Percentiles rank a stretch among this genome's conserved stretches.
Conservation (phyloP, 2,113 vertebrate species). For the Rhinichthys klamathensis region DNA sequence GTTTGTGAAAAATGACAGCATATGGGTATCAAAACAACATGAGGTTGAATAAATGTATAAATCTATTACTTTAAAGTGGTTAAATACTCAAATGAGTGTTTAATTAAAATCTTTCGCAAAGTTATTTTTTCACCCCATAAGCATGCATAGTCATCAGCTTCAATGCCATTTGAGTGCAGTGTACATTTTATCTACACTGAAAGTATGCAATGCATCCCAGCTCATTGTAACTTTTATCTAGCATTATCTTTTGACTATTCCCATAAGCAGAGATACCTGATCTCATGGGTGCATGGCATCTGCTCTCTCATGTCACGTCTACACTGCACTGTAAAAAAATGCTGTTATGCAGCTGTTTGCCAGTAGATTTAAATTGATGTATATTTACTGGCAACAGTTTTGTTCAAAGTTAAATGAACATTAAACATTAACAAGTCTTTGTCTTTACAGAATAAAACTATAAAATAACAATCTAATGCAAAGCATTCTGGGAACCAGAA, state of each 20-base stretch:
- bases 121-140: not conserved
- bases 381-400: no score
- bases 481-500: no score
- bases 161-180: not conserved
- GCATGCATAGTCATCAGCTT: not conserved
- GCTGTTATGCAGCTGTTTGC: no score
- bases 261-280: not conserved
- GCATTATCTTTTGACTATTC: not conserved
- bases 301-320: not conserved
- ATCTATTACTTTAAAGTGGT: not conserved
- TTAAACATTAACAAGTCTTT: no score
- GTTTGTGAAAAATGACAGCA: no score
- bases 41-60: not conserved
- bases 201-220: conserved; percentile 2
- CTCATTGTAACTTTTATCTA: not conserved
- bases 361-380: no score
- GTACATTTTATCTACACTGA: not conserved
- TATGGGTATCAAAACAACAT: not conserved
- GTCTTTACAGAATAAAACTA: no score
- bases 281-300: not conserved
- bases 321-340: no score
- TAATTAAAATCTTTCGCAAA: not conserved
- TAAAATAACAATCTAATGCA: no score
- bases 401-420: no score
- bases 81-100: not conserved